phyloP scores from a whole-genome alignment of 2,113 vertebrate genomes.

The Tauraco erythrolophus region DNA sequence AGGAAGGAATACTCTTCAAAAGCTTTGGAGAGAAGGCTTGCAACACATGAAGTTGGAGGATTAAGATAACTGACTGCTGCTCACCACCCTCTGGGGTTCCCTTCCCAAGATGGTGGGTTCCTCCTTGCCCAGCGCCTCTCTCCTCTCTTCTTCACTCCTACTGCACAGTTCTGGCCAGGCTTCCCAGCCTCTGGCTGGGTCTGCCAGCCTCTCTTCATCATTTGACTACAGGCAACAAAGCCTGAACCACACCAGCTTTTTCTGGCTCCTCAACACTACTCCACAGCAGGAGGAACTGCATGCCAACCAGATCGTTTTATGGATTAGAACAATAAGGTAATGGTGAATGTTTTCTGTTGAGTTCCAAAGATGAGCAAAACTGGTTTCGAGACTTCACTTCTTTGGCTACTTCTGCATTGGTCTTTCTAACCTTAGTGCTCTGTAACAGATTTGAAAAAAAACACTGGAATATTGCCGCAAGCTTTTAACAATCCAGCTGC shows the following conservation, averaged over 20 bases:
- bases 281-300: not conserved
- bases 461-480: not conserved
- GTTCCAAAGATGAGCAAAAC: not conserved
- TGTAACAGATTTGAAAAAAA: not conserved
- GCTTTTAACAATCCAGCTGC: not conserved
- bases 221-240: not conserved
- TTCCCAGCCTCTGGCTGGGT: not conserved
- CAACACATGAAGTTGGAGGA: not conserved
- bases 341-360: not conserved
- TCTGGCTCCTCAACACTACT: not conserved
- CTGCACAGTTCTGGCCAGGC: not conserved
- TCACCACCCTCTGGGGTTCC: not conserved
- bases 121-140: not conserved
- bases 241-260: not conserved
- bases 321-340: not conserved
- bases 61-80: not conserved
- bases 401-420: not conserved
- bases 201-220: not conserved
- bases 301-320: not conserved
- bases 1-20: not conserved
- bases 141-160: not conserved
- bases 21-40: not conserved
- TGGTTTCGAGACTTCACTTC: not conserved
- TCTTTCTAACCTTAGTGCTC: not conserved
- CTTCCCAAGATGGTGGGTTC: not conserved